A percentile compares a stretch with the other conserved stretches of the same genome.
Conservation (phyloP, 2,888 invertebrate genomes). For the Drosophila affinis region DNA sequence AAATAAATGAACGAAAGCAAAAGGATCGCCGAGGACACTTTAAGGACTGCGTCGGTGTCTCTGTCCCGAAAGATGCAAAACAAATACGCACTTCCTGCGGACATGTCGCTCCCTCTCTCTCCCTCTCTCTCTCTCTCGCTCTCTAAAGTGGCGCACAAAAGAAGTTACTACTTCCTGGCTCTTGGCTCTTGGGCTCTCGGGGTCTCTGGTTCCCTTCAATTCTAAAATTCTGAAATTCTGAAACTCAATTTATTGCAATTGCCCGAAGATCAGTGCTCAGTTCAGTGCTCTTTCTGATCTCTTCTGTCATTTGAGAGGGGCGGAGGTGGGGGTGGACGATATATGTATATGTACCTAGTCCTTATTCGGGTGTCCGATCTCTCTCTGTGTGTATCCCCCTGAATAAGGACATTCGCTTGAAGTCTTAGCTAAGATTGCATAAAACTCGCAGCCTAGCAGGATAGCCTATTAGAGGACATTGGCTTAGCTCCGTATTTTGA, state of each 20-base stretch:
- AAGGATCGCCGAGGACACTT: slow-evolving; percentile 38
- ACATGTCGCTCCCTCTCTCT: slow-evolving; percentile 33
- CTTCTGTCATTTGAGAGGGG: slow-evolving; percentile 28
- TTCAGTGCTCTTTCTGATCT: slow-evolving; percentile 3
- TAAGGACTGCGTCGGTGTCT: slow-evolving; percentile 10
- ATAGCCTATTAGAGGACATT: slow-evolving; percentile 81
- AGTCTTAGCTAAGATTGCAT: slow-evolving; percentile 74
- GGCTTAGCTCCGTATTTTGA: slow-evolving; percentile 82
- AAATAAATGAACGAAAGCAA: slow-evolving; percentile 57
- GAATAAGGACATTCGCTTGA: slow-evolving; percentile 31
- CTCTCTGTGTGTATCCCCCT: slow-evolving; percentile 2
- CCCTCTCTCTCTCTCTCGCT: slow-evolving; percentile 12
- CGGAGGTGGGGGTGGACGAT: slow-evolving; percentile 3
- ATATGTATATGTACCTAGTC: too few relatives aligned
- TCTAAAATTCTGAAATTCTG: slow-evolving; percentile 6
- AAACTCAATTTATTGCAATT: slow-evolving; percentile 71
- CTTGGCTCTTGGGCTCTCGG: not conserved
- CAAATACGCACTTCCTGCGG: slow-evolving; percentile 79
- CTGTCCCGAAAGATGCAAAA: slow-evolving; percentile 66
- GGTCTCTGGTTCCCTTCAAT: not conserved
- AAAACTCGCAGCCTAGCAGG: slow-evolving; percentile 41
- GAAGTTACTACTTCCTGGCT: slow-evolving; percentile 79
- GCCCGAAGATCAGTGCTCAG: slow-evolving; percentile 17
- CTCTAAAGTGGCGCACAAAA: slow-evolving; percentile 70
- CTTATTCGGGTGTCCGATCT: slow-evolving; percentile 16